Evolutionary conservation across 2,797 vertebrate genomes (phyloP).

Genomic region (Propithecus deckenii): DNA sequence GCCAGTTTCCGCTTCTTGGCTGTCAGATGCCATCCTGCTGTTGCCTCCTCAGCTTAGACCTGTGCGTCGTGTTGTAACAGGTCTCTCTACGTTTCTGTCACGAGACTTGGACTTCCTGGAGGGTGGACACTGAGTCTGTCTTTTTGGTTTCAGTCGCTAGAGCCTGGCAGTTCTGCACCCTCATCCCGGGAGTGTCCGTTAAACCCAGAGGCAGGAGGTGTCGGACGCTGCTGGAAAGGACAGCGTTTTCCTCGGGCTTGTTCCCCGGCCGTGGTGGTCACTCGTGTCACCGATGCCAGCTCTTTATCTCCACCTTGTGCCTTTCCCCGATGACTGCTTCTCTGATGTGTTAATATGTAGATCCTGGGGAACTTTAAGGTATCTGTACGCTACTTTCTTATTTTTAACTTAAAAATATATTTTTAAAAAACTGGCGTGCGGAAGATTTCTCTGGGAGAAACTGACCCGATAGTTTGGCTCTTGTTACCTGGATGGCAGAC

Average conservation of each 20-base stretch:
- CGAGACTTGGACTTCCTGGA: neutral
- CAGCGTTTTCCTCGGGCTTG: neutral
- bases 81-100: neutral
- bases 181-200: neutral
- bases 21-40: neutral
- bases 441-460: neutral
- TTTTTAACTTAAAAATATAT: neutral
- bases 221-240: neutral
- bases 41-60: neutral
- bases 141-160: neutral
- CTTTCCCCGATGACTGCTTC: neutral
- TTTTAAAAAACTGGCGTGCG: neutral
- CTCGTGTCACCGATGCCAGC: too few species aligned
- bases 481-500: neutral
- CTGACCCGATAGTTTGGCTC: neutral
- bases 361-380: neutral
- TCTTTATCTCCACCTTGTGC: neutral
- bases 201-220: neutral
- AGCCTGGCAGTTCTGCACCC: neutral
- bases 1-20: too few species aligned
- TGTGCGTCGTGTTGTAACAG: neutral
- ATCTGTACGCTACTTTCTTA: neutral
- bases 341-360: neutral
- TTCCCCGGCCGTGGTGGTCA: fast-evolving
- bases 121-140: neutral